Evolutionary conservation across 2,113 vertebrate genomes (phyloP), one percentile per base, ranked within the genome.

Genomic region (Carassius carassius): DNA sequence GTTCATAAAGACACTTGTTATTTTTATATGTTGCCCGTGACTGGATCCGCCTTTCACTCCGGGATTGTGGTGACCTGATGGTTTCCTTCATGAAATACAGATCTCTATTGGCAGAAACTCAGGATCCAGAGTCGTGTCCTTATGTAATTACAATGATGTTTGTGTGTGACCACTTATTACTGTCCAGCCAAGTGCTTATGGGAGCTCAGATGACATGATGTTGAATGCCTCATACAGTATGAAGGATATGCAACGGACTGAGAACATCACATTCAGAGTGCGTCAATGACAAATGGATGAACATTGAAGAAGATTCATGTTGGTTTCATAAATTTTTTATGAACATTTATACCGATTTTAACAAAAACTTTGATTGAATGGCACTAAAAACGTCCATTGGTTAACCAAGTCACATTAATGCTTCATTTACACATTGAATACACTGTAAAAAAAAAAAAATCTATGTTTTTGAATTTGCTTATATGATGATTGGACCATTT

Each of bases 121-220:
- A 58, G 6, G 19, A 58, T 58, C 56, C 56, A 58, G 23, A 69
- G 79, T 54, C 44, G 21, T 83, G 73, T 19, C 35, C 81, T 25
- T 74, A 47, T 74, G 29, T 74, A 74, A 83, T 74, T 83, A 58
- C 25, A 74, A 75, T 83, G 32, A 75, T 75, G 69, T 72, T 16
- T 47, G 58, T 62, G 16, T 72, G 65, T 79, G 76, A 79, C 49
- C 76, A n/a, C 65, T 69, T 79, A 72, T 72, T 79, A 73, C 84
- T 44, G 62, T 62, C 16, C 35, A 19, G 10, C 44, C 32, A n/a
- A 86, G 32, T 82, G 60, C 19, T 72, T 51, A 60, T 83, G 81
- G 54, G 21, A 47, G 41, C 41, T 73, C 19, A 23, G 41, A 73
- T 73, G 70, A 47, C 70, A 23, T 73, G 70, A 73, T 73, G 70